Evolutionary conservation across 2,888 invertebrate genomes (phyloP).

Genomic region (Anticlea derivata): DNA sequence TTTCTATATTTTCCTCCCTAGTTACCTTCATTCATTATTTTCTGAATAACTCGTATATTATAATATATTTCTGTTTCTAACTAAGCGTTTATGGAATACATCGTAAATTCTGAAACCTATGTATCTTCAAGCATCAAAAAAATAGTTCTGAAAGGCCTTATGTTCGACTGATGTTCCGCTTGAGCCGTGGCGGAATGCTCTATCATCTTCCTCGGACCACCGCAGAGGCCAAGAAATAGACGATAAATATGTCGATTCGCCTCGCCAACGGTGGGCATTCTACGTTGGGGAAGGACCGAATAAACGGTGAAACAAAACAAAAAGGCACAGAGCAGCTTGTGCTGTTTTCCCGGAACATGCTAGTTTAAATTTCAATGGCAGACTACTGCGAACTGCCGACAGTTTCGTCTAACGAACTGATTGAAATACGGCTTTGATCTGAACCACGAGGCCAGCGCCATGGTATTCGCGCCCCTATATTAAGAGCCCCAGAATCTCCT

Average conservation of each 20-base stretch:
- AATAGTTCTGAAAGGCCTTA: neutral
- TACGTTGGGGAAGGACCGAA: constrained; percentile 62
- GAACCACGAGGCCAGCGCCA: constrained; percentile 14
- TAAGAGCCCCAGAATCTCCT: constrained; percentile 4
- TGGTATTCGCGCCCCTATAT: constrained; percentile 13
- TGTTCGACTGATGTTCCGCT: neutral
- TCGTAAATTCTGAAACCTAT: no score
- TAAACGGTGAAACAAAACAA: constrained; percentile 43
- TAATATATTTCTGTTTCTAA: constrained; percentile 16
- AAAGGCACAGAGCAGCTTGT: constrained; percentile 49
- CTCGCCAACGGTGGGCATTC: constrained; percentile 43
- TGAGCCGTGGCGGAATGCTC: neutral
- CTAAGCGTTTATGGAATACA: constrained; percentile 11
- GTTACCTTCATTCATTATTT: no score
- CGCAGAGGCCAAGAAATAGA: constrained; percentile 23
- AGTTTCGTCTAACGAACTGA: constrained; percentile 77
- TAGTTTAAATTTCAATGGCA: constrained; percentile 81
- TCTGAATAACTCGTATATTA: no score
- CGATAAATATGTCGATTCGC: constrained; percentile 43
- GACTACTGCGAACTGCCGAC: constrained; percentile 70
- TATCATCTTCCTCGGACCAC: constrained; percentile 22
- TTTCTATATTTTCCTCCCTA: no score
- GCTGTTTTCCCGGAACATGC: constrained; percentile 67
- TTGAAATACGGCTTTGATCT: constrained; percentile 76
- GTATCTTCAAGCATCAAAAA: no score